These are phyloP conservation scores for Chrysaora quinquecirrha DNA, from an alignment of 30 jellyfish, hydroid and myxozoan genomes.

Conservation along the genomic window DNA sequence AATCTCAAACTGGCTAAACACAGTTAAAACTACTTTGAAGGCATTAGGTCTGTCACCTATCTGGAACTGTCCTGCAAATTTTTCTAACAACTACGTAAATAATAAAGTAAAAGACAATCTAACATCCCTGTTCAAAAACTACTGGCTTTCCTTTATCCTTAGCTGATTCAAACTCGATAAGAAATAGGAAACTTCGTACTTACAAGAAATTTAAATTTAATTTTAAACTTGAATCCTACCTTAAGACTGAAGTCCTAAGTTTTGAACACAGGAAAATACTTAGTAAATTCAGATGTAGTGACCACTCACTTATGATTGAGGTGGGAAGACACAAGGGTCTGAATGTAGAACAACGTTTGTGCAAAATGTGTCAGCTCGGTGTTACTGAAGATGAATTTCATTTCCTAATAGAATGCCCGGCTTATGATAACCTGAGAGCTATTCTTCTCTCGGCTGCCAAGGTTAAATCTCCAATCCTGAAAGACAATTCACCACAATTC, in stretches of 20 bases:
- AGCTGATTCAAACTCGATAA: too few relatives aligned
- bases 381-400: slow-evolving; percentile 10
- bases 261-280: too few relatives aligned
- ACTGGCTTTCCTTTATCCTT: too few relatives aligned
- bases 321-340: slow-evolving; percentile 20
- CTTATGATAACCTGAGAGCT: slow-evolving; percentile 5
- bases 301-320: slow-evolving; percentile 7
- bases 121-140: background rate
- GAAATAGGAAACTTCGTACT: too few relatives aligned
- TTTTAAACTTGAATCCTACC: too few relatives aligned
- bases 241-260: too few relatives aligned
- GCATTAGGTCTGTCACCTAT: slow-evolving; percentile 14
- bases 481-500: too few relatives aligned
- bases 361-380: background rate
- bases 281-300: slow-evolving; percentile 26
- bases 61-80: background rate
- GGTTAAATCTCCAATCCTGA: background rate
- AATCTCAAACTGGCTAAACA: slow-evolving; percentile 18
- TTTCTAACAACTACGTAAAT: background rate
- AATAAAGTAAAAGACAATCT: background rate
- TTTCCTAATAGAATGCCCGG: slow-evolving; percentile 15
- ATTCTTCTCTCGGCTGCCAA: slow-evolving; percentile 2
- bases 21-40: slow-evolving; percentile 1
- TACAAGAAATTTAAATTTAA: too few relatives aligned
- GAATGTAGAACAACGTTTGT: background rate